phyloP scores from a whole-genome alignment of 1,140 invertebrate species.

The Trichomalopsis sarcophagae region DNA sequence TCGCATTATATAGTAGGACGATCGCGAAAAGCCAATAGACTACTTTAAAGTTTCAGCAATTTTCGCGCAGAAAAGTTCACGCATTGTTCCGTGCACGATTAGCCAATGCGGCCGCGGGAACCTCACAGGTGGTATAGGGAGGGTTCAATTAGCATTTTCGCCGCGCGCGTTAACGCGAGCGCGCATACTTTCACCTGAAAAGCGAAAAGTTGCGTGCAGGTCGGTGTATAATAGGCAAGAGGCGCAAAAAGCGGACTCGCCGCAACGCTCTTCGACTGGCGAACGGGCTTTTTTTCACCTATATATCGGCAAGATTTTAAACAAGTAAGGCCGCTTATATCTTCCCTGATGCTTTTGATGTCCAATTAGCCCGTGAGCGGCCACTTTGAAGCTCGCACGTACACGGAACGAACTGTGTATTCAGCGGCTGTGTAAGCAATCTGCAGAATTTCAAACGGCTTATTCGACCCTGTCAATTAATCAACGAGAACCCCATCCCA shows the following conservation, averaged over 20 bases:
- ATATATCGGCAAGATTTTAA: too few species aligned
- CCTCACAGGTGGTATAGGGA: not conserved
- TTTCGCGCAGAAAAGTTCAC: not conserved
- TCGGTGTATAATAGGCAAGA: not conserved
- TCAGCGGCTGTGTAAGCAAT: too few species aligned
- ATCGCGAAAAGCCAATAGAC: not conserved
- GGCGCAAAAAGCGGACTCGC: not conserved
- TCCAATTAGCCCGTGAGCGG: not conserved
- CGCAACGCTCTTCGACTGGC: too few species aligned
- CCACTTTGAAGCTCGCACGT: too few species aligned
- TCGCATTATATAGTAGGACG: too few species aligned
- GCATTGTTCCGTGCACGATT: constrained; percentile 2
- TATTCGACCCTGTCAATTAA: too few species aligned
- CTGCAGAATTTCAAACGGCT: too few species aligned
- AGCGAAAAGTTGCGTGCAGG: constrained; percentile 16
- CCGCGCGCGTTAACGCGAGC: not conserved
- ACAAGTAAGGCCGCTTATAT: too few species aligned
- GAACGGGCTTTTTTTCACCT: too few species aligned
- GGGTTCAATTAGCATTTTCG: constrained; percentile 40
- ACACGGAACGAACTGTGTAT: not conserved
- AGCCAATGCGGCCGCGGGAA: not conserved
- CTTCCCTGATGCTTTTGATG: not conserved
- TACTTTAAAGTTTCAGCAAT: not conserved
- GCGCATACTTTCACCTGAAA: constrained; percentile 44
- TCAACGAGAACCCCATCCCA: too few species aligned